Base-by-base conservation (phyloP, 2,113 vertebrate genomes). In the Deroptyus accipitrinus region DNA sequence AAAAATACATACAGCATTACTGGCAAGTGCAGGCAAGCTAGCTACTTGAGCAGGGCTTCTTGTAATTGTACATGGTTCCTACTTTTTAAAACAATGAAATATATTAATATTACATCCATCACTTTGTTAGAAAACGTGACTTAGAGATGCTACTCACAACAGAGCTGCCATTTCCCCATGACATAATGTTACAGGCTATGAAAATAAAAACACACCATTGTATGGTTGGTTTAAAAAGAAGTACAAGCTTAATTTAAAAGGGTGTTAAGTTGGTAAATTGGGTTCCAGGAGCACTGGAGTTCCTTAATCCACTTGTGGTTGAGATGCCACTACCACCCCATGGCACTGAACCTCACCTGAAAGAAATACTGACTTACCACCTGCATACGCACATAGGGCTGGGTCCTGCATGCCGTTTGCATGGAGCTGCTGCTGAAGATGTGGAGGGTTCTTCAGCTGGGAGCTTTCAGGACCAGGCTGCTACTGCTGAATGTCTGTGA, bases 11-110 rank as follows among this genome's bases (percentile, higher is more conserved):
- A 97, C 75, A 94, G 92, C 91, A 63, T 51, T 33, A 94, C 81
- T 85, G 92, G 79, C 51, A 90, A 74, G 79, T 95, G 95, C 94
- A 97, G 94, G 97, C 96, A 94, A 97, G 93, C 73, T 91, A 39
- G 82, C 86, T 73, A 89, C 64, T 96, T 80, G 85, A 95, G 92
- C 95, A 95, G 70, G 7, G 52, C 57, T 83, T 66, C 52, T 63
- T 87, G 90, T 78, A 14, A 61, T 62, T 95, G 68, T 72, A 96
- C 89, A 67, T 17, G 62, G 78, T 73, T 90, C 59, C n/a, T 96
- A n/a, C 79, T 87, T 77, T 75, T 95, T 54, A 80, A 96, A 97
- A 92, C 92, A 87, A 44, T 73, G 54, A 92, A 54, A 35, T 54
- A 49, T 89, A 78, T 76, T 89, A 46, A 74, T 92, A 75, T 84